Evolutionary conservation across 2,113 vertebrate species (phyloP).

Genomic region (Apus apus): DNA sequence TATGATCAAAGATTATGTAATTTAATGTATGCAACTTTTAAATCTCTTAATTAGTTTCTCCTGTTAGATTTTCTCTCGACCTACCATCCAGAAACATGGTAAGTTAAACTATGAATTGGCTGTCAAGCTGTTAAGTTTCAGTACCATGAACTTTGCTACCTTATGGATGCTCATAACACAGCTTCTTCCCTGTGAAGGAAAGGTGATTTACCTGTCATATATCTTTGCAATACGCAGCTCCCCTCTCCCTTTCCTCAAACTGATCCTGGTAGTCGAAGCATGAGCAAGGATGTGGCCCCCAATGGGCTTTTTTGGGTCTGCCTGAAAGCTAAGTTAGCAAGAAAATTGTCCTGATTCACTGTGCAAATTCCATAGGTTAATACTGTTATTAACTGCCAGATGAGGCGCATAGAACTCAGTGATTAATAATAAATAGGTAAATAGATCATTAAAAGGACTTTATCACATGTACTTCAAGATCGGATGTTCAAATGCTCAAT

Average conservation of each 20-base stretch:
- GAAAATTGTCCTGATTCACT: constrained; percentile 29
- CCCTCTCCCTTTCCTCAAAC: constrained; percentile 93
- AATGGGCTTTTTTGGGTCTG: constrained; percentile 97
- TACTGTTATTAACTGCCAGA: neutral
- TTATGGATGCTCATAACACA: fast-evolving
- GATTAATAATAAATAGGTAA: neutral
- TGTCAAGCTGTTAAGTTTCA: neutral
- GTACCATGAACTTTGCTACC: neutral
- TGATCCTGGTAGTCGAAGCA: constrained; percentile 96
- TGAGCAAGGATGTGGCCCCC: constrained; percentile 98
- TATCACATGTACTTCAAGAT: neutral
- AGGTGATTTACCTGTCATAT: constrained; percentile 89
- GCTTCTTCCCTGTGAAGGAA: neutral
- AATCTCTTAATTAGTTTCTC: neutral
- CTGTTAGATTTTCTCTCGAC: neutral
- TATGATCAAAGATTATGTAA: neutral
- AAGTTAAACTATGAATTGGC: neutral
- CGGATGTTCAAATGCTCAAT: neutral
- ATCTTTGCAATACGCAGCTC: constrained; percentile 98
- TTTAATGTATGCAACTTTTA: neutral
- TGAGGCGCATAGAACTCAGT: neutral
- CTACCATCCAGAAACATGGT: neutral
- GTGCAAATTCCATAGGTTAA: neutral
- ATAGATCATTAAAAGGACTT: neutral
- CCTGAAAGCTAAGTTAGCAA: constrained; percentile 87